Conservation (phyloP, 1,140 invertebrate species). For the Danaus melanippus region DNA sequence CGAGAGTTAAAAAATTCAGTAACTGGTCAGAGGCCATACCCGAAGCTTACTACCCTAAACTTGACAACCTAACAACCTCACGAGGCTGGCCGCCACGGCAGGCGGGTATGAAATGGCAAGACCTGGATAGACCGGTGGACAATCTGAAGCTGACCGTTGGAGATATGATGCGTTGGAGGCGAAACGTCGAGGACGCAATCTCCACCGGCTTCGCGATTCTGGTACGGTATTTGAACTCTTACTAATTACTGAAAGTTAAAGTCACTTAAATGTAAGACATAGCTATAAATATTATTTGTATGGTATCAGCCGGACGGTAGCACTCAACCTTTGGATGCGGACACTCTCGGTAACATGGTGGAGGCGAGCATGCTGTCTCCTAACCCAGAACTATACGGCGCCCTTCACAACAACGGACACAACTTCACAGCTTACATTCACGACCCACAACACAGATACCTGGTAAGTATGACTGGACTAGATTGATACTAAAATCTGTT, state of each 20-base stretch:
- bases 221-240: too few relatives aligned
- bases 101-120: slow-evolving; percentile 62
- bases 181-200: slow-evolving; percentile 75
- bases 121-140: slow-evolving; percentile 72
- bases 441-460: slow-evolving; percentile 75
- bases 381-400: slow-evolving; percentile 76
- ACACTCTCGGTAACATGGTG: slow-evolving; percentile 77
- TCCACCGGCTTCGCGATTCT: slow-evolving; percentile 64
- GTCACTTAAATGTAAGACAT: slow-evolving; percentile 24
- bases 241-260: too few relatives aligned
- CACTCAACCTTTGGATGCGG: slow-evolving; percentile 69
- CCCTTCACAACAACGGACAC: slow-evolving; percentile 78
- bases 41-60: slow-evolving; percentile 75
- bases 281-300: slow-evolving; percentile 8
- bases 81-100: slow-evolving; percentile 72
- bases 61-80: slow-evolving; percentile 72
- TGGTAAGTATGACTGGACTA: slow-evolving; percentile 49
- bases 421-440: slow-evolving; percentile 75
- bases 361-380: slow-evolving; percentile 73
- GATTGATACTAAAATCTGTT: too few relatives aligned
- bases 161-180: slow-evolving; percentile 75
- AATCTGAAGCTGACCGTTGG: slow-evolving; percentile 70
- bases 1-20: slow-evolving; percentile 68
- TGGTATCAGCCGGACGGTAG: slow-evolving; percentile 56
- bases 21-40: slow-evolving; percentile 70